Evolutionary conservation across 2,113 vertebrate genomes (phyloP).

Genomic region (Narcine bancroftii): DNA sequence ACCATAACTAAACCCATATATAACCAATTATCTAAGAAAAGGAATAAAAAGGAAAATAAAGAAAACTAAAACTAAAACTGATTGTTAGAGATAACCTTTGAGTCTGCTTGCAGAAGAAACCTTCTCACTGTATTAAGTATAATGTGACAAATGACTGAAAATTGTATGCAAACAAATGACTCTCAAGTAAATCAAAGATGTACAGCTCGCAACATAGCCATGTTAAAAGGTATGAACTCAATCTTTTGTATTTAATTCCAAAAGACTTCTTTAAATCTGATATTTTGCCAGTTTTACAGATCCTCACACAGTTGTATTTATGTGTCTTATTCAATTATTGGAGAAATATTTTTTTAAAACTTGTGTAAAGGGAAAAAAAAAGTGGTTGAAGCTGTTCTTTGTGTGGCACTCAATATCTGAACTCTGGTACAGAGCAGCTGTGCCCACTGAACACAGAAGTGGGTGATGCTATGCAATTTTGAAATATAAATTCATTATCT

Average conservation of each 20-base stretch:
- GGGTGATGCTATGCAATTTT: neutral
- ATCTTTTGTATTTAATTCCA: neutral
- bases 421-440: neutral
- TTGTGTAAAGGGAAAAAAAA: neutral
- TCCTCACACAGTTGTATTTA: neutral
- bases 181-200: neutral
- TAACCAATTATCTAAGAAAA: too few relatives aligned
- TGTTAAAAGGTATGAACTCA: neutral
- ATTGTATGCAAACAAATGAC: too few relatives aligned
- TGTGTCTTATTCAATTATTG: neutral
- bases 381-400: neutral
- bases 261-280: neutral
- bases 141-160: too few relatives aligned
- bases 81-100: too few relatives aligned
- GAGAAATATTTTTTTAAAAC: neutral
- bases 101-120: too few relatives aligned
- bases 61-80: too few relatives aligned
- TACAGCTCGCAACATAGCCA: neutral
- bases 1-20: too few relatives aligned
- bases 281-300: neutral
- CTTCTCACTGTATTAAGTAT: too few relatives aligned
- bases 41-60: too few relatives aligned
- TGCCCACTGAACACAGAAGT: too few relatives aligned
- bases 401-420: neutral
- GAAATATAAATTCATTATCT: neutral